Conservation (phyloP, 2,797 vertebrate genomes). For the Notamacropus eugenii region DNA sequence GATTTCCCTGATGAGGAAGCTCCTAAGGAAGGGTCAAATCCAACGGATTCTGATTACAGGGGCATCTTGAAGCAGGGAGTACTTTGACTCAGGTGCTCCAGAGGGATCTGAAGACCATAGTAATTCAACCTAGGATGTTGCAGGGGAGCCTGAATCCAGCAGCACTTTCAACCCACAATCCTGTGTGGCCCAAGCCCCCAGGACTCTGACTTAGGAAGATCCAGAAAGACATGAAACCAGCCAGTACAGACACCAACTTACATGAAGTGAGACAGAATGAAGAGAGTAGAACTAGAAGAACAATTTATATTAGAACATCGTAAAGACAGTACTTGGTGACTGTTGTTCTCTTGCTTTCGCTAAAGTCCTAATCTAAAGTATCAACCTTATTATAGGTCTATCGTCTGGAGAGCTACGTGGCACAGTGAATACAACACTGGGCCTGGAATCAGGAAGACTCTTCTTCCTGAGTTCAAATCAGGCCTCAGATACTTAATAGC, state of each 20-base stretch:
- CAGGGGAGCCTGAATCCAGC: neutral
- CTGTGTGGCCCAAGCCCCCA: neutral
- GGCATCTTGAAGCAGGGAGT: neutral
- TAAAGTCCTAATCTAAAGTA: neutral
- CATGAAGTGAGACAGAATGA: neutral
- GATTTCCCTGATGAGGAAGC: neutral
- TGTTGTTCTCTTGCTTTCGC: neutral
- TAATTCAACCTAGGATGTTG: neutral
- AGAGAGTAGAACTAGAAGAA: neutral
- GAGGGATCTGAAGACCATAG: neutral
- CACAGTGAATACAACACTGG: neutral
- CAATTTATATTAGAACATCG: neutral
- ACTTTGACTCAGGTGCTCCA: neutral
- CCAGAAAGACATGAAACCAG: neutral
- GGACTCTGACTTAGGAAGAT: neutral
- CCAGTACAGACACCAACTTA: neutral
- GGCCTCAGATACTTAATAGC: neutral
- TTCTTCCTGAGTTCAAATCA: neutral
- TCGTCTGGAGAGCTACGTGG: neutral
- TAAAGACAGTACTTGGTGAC: neutral
- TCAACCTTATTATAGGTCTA: neutral
- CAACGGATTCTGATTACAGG: neutral
- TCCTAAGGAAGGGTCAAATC: neutral
- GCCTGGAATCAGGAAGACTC: neutral
- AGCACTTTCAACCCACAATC: neutral